These are phyloP conservation scores for Pyrrhura leucotis DNA, from an alignment of 2,797 vertebrate genomes.

Conservation along the genomic window DNA sequence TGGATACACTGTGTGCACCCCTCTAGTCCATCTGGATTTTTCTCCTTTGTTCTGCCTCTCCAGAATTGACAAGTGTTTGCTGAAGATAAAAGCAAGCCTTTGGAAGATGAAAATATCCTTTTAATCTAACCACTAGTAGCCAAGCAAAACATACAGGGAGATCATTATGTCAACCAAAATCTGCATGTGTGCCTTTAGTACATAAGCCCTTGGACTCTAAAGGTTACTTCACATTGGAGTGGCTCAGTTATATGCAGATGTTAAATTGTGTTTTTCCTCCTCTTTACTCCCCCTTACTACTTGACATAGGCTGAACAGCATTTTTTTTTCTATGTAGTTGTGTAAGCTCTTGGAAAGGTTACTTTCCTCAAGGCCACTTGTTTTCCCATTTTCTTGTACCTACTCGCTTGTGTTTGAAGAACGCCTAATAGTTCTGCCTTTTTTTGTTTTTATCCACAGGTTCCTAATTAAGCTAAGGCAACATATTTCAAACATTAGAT, in stretches of 20 bases:
- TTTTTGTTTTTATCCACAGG: not conserved
- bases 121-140: not conserved
- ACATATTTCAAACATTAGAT: not conserved
- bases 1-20: not conserved
- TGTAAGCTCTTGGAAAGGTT: not conserved
- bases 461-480: slow-evolving; percentile 24
- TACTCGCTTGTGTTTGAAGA: not conserved
- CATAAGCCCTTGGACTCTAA: not conserved
- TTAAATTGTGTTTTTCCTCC: not conserved
- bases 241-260: not conserved
- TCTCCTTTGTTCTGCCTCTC: not conserved
- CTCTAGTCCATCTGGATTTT: not conserved
- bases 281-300: not conserved
- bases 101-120: not conserved
- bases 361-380: not conserved
- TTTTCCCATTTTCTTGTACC: not conserved
- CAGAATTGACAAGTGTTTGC: not conserved
- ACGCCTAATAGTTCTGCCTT: not conserved
- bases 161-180: not conserved
- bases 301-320: not conserved
- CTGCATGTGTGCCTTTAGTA: not conserved
- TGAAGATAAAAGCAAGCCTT: slow-evolving; percentile 16
- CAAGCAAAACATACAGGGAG: not conserved
- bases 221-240: not conserved
- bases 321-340: not conserved